Evolutionary conservation across 2,113 vertebrate genomes (phyloP).

Genomic region (Egretta garzetta): DNA sequence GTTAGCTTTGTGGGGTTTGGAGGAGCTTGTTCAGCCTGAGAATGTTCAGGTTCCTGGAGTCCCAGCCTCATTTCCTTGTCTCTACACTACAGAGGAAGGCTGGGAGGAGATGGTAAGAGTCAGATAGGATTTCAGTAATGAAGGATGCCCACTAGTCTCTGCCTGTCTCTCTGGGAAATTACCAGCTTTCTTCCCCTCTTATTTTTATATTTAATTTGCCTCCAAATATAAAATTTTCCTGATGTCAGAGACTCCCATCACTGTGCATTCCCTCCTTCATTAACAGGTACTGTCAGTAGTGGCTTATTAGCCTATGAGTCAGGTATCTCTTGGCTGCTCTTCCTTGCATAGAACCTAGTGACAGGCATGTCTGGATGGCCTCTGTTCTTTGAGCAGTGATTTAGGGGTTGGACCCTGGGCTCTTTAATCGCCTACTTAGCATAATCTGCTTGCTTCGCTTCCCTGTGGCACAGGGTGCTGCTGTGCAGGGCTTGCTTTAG

Average conservation of each 20-base stretch:
- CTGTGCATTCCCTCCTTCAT: background rate
- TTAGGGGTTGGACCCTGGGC: background rate
- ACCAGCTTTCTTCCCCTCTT: background rate
- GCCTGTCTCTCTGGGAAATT: background rate
- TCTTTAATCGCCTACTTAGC: conserved; percentile 2
- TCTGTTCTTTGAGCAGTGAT: background rate
- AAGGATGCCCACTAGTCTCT: background rate
- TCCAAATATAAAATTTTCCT: background rate
- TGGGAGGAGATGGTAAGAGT: background rate
- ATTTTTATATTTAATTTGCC: background rate
- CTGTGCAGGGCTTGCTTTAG: background rate
- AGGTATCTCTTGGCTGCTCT: background rate
- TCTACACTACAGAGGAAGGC: background rate
- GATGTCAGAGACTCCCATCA: background rate
- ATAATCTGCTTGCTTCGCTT: conserved; percentile 16
- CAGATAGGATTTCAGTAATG: background rate
- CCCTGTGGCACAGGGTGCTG: background rate
- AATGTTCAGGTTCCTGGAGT: background rate
- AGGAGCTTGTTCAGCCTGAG: background rate
- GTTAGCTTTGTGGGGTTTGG: background rate
- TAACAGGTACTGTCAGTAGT: background rate
- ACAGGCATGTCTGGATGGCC: background rate
- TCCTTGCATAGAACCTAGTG: background rate
- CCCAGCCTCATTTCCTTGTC: background rate
- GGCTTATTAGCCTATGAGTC: background rate